Base-by-base conservation (phyloP, 1,140 invertebrate genomes). In the Drosophila mayri region DNA sequence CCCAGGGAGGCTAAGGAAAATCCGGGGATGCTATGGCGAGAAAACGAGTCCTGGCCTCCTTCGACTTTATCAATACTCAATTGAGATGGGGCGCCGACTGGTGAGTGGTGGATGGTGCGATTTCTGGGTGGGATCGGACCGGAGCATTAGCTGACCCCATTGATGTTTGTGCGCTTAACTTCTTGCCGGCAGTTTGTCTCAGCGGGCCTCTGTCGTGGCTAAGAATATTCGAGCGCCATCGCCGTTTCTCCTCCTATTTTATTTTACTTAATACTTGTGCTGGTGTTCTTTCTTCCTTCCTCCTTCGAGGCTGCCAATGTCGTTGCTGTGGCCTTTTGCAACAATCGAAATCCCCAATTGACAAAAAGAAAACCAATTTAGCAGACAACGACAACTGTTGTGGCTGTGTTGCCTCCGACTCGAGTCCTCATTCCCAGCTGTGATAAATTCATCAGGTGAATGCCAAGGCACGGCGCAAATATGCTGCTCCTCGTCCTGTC, bases 341-440 rank as follows among this genome's bases (percentile, higher is more conserved):
- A 91, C 88, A 92, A 92, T 91, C 87, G 91, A 86, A 92, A 92
- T 92, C 90, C 91, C 91, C 90, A 92, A 88, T 92, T 92, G 91
- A 92, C 90, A 91, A 91, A 92, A 92, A 91, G 90, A 92, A 92
- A 92, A 92, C 91, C 90, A 92, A 92, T 92, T 92, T 92, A 92
- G 81, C 81, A 88, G 91, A 91, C 90, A 91, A 90, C 86, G 79
- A 86, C 86, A 90, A 74, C 84, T 70, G 76, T 78, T 72, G 76
- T 72, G 74, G 58, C 44, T 54, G 52, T 41, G 38, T 32, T 32
- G 43, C 41, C 64, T 52, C 22, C 58, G 37, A 54, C 41, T 64
- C 55, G 60, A 62, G 65, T 80, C 75, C 62, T 62, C 84, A 91
- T 75, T 91, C 88, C 70, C 70, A 73, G 75, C 83, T 88, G 84